Evolutionary conservation across 2,113 vertebrate species (phyloP).

Genomic region (Spermophilus dauricus): DNA sequence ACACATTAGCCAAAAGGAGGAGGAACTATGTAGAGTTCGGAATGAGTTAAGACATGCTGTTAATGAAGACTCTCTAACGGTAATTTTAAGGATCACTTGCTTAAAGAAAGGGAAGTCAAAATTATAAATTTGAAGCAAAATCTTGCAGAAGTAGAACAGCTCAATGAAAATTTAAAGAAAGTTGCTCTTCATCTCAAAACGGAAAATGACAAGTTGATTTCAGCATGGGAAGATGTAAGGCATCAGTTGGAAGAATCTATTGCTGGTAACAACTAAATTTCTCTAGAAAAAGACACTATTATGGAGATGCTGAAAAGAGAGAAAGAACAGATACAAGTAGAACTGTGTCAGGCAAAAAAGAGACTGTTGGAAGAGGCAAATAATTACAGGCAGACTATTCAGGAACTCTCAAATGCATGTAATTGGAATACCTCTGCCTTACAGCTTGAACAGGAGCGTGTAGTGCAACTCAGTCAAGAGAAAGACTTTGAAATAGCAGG

Average conservation of each 20-base stretch:
- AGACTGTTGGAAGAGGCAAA: slow-evolving; percentile 88
- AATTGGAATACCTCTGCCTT: slow-evolving; percentile 90
- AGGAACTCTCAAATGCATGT: slow-evolving; percentile 89
- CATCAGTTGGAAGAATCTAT: slow-evolving; percentile 90
- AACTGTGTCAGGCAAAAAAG: slow-evolving; percentile 90
- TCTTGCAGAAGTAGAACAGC: no score
- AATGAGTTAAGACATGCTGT: no score
- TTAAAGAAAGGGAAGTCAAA: no score
- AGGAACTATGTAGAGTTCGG: no score
- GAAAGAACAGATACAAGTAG: slow-evolving; percentile 91
- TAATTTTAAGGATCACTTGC: no score
- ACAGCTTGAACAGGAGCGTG: slow-evolving; percentile 91
- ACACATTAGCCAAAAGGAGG: no score
- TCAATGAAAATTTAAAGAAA: slow-evolving; percentile 87
- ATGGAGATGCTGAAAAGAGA: slow-evolving; percentile 92
- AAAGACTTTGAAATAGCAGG: slow-evolving; percentile 93
- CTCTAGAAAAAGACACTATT: slow-evolving; percentile 83
- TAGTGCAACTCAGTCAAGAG: slow-evolving; percentile 92
- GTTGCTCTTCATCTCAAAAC: slow-evolving; percentile 91
- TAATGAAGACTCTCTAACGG: no score
- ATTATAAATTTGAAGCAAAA: no score
- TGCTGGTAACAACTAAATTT: slow-evolving; percentile 86
- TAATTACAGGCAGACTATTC: slow-evolving; percentile 92
- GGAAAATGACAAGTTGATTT: slow-evolving; percentile 86
- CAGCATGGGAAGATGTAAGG: no score